A percentile compares a stretch with the other conserved stretches of the same genome.
Conservation (phyloP, 2,888 invertebrate species). For the Anthrax anthrax region DNA sequence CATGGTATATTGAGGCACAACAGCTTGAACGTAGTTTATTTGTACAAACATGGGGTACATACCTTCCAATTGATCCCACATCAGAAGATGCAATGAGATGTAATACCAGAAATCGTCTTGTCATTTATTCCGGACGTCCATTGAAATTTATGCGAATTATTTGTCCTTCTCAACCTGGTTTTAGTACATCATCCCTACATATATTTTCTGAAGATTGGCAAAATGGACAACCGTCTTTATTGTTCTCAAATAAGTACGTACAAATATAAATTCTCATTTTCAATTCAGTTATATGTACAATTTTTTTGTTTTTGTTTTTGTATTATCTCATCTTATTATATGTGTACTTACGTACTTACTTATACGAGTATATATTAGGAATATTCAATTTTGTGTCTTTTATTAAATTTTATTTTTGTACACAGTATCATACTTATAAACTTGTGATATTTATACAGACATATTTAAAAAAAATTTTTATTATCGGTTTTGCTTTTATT, state of each 20-base stretch:
- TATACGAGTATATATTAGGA: background rate
- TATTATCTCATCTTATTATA: background rate
- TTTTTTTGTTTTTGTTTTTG: background rate
- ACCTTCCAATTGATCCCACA: constrained; percentile 48
- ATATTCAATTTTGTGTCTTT: constrained; percentile 1
- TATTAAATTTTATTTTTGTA: constrained; percentile 4
- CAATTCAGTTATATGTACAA: background rate
- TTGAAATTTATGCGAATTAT: constrained; percentile 42
- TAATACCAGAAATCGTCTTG: constrained; percentile 60
- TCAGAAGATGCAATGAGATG: constrained; percentile 51
- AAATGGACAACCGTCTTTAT: constrained; percentile 24
- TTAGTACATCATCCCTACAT: constrained; percentile 52
- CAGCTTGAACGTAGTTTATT: constrained; percentile 68
- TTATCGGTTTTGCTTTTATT: too few species aligned
- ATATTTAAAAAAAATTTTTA: too few species aligned
- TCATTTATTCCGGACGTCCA: constrained; percentile 65
- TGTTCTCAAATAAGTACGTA: constrained; percentile 33
- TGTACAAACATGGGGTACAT: constrained; percentile 69
- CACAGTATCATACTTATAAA: too few species aligned
- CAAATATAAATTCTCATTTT: background rate
- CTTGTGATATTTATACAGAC: too few species aligned
- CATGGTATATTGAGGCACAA: constrained; percentile 67
- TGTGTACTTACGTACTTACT: background rate
- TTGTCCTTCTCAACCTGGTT: constrained; percentile 56
- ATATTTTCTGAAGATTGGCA: constrained; percentile 70